Evolutionary conservation across 2,797 vertebrate genomes (phyloP).

Genomic region (Tragelaphus eurycerus): DNA sequence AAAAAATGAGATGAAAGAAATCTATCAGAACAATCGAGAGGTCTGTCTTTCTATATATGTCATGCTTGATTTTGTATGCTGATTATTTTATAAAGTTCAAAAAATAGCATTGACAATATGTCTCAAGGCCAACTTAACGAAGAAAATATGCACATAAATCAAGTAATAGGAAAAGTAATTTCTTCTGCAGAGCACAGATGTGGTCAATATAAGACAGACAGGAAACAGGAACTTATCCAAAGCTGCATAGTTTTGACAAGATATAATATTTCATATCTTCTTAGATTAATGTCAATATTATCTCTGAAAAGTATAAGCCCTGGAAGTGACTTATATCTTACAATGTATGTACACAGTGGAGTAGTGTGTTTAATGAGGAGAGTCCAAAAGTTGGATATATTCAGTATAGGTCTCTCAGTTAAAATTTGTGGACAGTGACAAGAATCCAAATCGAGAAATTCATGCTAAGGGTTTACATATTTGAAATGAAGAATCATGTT

Average conservation of each 20-base stretch:
- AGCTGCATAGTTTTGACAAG: not conserved
- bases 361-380: not conserved
- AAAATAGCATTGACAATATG: not conserved
- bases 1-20: not conserved
- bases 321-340: not conserved
- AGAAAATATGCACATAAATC: not conserved
- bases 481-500: not conserved
- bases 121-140: not conserved
- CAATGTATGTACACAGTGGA: not conserved
- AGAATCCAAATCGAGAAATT: not conserved
- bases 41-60: not conserved
- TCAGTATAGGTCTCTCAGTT: not conserved
- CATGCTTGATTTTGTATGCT: not conserved
- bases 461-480: not conserved
- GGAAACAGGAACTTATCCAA: not conserved
- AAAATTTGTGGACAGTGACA: not conserved
- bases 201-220: not conserved
- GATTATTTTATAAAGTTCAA: not conserved
- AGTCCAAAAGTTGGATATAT: not conserved
- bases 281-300: not conserved
- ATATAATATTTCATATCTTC: not conserved
- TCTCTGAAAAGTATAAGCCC: not conserved
- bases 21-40: not conserved
- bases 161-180: not conserved
- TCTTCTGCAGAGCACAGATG: not conserved